These are phyloP conservation scores for Trogon surrucura DNA, from an alignment of 2,113 vertebrate species.

Conservation along the genomic window DNA sequence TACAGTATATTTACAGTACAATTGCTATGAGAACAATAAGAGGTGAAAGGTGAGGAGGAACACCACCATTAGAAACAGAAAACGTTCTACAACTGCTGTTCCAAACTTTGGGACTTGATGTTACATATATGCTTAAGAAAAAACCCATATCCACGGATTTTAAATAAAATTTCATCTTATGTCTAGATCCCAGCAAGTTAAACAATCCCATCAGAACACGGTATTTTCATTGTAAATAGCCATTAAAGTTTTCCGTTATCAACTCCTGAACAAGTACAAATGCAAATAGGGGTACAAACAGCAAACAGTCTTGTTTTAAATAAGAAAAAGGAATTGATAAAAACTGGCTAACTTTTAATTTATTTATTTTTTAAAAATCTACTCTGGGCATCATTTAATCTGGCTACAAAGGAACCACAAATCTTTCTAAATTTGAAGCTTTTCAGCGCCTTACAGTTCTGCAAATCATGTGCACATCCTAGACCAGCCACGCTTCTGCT, in stretches of 20 bases:
- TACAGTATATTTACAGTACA: not conserved
- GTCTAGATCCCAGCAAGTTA: not conserved
- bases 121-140: not conserved
- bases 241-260: not conserved
- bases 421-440: not conserved
- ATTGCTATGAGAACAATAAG: not conserved
- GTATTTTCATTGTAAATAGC: not conserved
- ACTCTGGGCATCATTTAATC: not conserved
- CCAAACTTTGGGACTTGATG: not conserved
- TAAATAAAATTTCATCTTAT: not conserved
- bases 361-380: not conserved
- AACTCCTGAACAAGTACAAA: not conserved
- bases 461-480: not conserved
- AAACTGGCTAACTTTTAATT: not conserved
- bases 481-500: fast-evolving
- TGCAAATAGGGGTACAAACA: not conserved
- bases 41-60: not conserved
- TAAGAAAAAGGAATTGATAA: not conserved
- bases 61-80: not conserved
- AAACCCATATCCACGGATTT: not conserved
- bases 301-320: not conserved
- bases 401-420: not conserved
- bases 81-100: not conserved
- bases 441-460: not conserved
- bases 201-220: not conserved